Conservation (phyloP, 2,888 invertebrate species). For the Drosophila suboccidentalis region DNA sequence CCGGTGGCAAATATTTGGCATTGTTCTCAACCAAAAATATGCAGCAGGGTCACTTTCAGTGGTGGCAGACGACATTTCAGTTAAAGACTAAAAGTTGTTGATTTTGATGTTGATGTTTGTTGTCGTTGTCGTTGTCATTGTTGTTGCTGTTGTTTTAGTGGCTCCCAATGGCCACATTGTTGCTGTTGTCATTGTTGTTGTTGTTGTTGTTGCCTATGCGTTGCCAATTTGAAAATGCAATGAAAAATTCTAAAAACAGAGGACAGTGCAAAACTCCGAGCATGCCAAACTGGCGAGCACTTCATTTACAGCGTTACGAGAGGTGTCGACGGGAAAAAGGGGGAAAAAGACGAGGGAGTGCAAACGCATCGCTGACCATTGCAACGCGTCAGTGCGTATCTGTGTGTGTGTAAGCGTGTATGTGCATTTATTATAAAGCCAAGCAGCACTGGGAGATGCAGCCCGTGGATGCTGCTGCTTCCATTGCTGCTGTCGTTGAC, state of each 20-base stretch:
- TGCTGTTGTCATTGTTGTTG: constrained; percentile 26
- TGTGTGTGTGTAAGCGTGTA: constrained; percentile 17
- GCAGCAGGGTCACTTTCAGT: constrained; percentile 25
- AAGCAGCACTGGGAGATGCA: constrained; percentile 28
- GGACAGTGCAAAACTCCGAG: constrained; percentile 44
- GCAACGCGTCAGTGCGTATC: constrained; percentile 55
- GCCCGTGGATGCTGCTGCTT: constrained; percentile 3
- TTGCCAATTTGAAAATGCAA: constrained; percentile 67
- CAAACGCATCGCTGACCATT: constrained; percentile 60
- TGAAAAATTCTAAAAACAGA: constrained; percentile 65
- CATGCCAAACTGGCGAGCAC: constrained; percentile 55
- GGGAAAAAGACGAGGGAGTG: constrained; percentile 1
- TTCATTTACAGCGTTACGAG: constrained; percentile 67
- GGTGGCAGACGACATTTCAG: constrained; percentile 46
- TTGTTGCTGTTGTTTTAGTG: constrained; percentile 44
- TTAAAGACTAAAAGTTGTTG: constrained; percentile 64
- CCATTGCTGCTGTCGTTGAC: constrained; percentile 60
- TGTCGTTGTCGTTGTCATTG: constrained; percentile 32
- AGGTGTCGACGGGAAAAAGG: constrained; percentile 19
- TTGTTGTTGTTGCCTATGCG: constrained; percentile 54
- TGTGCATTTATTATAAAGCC: constrained; percentile 69
- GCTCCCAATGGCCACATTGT: constrained; percentile 29
- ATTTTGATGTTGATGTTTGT: constrained; percentile 49
- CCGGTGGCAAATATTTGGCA: constrained; percentile 52
- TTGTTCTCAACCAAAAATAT: constrained; percentile 56